phyloP scores from a whole-genome alignment of 2,113 vertebrate species.

The Dromaius novaehollandiae region DNA sequence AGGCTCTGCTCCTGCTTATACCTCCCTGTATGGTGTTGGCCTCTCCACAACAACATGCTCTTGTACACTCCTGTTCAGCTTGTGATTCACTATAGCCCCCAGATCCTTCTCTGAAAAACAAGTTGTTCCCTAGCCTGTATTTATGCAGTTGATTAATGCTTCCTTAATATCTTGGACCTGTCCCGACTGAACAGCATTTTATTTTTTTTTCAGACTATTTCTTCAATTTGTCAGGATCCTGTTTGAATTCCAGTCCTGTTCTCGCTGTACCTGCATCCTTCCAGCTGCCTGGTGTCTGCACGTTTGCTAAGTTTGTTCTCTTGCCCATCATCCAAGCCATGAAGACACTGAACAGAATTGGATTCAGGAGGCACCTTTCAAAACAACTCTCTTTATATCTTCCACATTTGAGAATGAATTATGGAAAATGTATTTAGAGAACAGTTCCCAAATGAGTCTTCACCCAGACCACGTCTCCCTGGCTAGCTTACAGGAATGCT shows the following conservation, averaged over 20 bases:
- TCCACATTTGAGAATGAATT: background rate
- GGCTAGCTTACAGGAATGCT: background rate
- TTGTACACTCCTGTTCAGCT: background rate
- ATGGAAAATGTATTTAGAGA: background rate
- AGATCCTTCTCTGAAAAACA: background rate
- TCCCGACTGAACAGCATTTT: background rate
- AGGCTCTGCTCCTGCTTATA: background rate
- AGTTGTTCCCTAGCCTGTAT: background rate
- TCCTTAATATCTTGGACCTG: background rate
- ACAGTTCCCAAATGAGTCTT: background rate
- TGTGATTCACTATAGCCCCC: background rate
- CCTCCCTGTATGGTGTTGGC: background rate
- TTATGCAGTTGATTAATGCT: background rate
- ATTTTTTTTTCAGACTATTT: background rate
- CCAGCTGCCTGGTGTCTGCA: rapidly evolving
- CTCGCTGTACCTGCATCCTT: rapidly evolving
- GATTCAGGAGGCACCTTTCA: background rate
- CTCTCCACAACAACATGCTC: background rate
- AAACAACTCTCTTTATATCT: background rate
- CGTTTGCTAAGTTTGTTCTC: background rate
- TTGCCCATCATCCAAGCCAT: background rate
- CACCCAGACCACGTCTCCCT: rapidly evolving
- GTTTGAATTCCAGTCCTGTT: rapidly evolving
- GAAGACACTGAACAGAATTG: background rate
- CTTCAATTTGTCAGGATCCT: background rate